A percentile compares a stretch with the other conserved stretches of the same genome.
Evolutionary conservation across 2,888 invertebrate species (phyloP).

Genomic region (Hydroisotoma schaefferi): DNA sequence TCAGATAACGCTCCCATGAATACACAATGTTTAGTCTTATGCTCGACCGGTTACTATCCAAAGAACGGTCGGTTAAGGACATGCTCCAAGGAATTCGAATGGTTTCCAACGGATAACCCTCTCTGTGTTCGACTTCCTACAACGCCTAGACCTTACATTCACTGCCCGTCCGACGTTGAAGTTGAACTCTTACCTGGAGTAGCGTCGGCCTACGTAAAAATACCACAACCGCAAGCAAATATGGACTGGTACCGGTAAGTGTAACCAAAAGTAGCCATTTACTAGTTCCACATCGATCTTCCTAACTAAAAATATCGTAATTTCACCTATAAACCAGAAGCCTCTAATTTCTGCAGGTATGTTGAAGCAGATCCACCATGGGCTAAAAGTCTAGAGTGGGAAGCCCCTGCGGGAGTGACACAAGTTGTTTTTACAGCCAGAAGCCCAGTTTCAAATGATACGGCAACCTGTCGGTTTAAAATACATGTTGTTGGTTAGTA

Average conservation of each 20-base stretch:
- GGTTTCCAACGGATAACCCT: slow-evolving; percentile 49
- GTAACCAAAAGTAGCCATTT: too few relatives aligned
- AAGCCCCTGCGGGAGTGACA: slow-evolving; percentile 60
- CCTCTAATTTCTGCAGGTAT: slow-evolving; percentile 52
- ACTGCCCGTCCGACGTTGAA: slow-evolving; percentile 62
- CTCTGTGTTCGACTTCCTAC: slow-evolving; percentile 46
- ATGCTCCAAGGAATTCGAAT: slow-evolving; percentile 46
- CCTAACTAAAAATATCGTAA: too few relatives aligned
- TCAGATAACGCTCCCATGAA: slow-evolving; percentile 54
- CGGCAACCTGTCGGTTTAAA: slow-evolving; percentile 60
- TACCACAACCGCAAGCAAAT: slow-evolving; percentile 62
- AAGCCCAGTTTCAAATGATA: slow-evolving; percentile 58
- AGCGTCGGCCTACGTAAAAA: slow-evolving; percentile 55
- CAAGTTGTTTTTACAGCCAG: slow-evolving; percentile 61
- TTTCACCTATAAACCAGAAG: neutral
- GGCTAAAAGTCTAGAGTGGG: slow-evolving; percentile 61
- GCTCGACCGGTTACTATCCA: slow-evolving; percentile 48
- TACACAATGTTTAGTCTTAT: slow-evolving; percentile 49
- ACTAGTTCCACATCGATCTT: too few relatives aligned
- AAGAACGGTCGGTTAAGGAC: slow-evolving; percentile 48
- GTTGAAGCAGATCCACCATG: slow-evolving; percentile 62
- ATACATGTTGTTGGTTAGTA: slow-evolving; percentile 60
- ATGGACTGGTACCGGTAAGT: slow-evolving; percentile 62
- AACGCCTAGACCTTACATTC: slow-evolving; percentile 59
- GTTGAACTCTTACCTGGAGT: slow-evolving; percentile 58